Evolutionary conservation across 1,140 invertebrate genomes (phyloP).

Genomic region (Papilio glaucus): DNA sequence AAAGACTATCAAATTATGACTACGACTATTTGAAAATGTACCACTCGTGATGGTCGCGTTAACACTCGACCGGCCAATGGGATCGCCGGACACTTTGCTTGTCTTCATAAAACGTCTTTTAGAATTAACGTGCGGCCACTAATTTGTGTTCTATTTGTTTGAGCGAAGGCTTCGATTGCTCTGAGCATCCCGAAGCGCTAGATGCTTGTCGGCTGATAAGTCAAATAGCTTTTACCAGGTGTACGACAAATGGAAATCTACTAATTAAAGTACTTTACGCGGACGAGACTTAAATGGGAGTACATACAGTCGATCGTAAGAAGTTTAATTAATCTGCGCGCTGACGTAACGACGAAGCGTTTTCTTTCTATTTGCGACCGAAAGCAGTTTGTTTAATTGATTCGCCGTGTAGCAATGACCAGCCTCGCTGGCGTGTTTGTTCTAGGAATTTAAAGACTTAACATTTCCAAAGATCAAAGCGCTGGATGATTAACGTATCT

Average conservation of each 20-base stretch:
- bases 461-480: conserved; percentile 74
- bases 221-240: conserved; percentile 78
- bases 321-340: conserved; percentile 77
- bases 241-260: conserved; percentile 77
- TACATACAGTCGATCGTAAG: conserved; percentile 63
- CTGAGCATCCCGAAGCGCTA: conserved; percentile 34
- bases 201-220: conserved; percentile 65
- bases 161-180: conserved; percentile 58
- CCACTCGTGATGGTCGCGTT: conserved; percentile 72
- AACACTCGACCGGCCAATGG: conserved; percentile 70
- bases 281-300: conserved; percentile 68
- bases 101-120: conserved; percentile 63
- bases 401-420: conserved; percentile 68
- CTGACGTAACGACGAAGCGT: conserved; percentile 70
- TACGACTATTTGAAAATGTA: conserved; percentile 76
- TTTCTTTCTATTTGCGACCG: conserved; percentile 74
- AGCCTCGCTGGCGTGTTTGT: conserved; percentile 62
- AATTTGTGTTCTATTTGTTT: conserved; percentile 53
- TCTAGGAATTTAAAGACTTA: conserved; percentile 73
- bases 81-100: conserved; percentile 62
- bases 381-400: conserved; percentile 78
- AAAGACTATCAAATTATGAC: conserved; percentile 76
- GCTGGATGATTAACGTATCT: conserved; percentile 67
- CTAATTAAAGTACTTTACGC: conserved; percentile 78
- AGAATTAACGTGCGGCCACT: conserved; percentile 40